These are phyloP conservation scores for Drosophila biarmipes DNA, from an alignment of 1,140 invertebrate genomes.

Conservation along the genomic window DNA sequence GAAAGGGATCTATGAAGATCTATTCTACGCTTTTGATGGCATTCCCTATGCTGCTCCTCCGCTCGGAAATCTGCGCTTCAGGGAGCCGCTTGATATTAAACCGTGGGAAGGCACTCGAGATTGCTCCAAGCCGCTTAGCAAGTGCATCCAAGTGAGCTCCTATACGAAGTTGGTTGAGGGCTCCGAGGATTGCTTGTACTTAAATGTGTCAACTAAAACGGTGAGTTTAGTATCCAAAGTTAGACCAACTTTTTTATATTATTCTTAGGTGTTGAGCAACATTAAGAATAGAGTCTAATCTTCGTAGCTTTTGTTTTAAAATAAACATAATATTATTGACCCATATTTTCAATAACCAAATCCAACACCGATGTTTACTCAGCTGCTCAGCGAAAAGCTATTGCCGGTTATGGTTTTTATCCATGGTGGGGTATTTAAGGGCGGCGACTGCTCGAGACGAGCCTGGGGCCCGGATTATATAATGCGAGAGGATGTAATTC, in stretches of 20 bases:
- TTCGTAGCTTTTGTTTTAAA: no score
- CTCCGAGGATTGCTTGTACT: conserved; percentile 84
- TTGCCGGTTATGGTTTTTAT: conserved; percentile 89
- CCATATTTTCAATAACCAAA: background rate
- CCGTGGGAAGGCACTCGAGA: conserved; percentile 59
- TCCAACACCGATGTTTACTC: no score
- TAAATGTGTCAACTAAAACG: conserved; percentile 84
- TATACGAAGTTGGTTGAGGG: conserved; percentile 63
- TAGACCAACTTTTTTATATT: no score
- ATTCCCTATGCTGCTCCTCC: conserved; percentile 86
- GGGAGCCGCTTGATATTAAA: conserved; percentile 62
- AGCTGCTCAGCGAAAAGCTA: conserved; percentile 48
- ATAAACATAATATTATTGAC: background rate
- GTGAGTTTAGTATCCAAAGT: conserved; percentile 14
- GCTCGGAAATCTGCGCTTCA: conserved; percentile 88
- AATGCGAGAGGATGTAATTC: conserved; percentile 85
- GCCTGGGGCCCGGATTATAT: conserved; percentile 86
- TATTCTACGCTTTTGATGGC: conserved; percentile 70
- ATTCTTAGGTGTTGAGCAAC: no score
- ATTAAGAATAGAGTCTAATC: no score
- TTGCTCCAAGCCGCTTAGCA: conserved; percentile 47
- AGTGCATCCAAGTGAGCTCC: conserved; percentile 57
- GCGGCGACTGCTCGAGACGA: conserved; percentile 83
- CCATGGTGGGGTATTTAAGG: conserved; percentile 88
- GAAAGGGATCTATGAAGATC: conserved; percentile 55